Evolutionary conservation across 2,797 vertebrate genomes (phyloP).

Genomic region (Cirrhinus mrigala): DNA sequence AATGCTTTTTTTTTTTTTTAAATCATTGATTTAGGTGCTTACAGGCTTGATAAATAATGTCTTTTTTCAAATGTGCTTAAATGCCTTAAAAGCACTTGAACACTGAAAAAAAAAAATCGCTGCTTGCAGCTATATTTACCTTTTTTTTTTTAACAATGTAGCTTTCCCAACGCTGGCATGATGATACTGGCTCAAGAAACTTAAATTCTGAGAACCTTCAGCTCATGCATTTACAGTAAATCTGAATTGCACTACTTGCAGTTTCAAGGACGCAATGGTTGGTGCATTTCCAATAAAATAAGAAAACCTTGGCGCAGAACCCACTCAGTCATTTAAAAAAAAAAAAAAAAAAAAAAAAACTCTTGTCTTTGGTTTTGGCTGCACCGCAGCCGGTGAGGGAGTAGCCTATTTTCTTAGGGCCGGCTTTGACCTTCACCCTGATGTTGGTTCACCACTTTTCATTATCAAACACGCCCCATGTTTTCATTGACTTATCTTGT

Average conservation of each 20-base stretch:
- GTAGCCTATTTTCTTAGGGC: conserved; percentile 13
- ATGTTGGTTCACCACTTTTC: conserved; percentile 16
- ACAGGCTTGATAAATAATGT: too few relatives aligned
- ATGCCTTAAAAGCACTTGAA: too few relatives aligned
- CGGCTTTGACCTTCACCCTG: conserved; percentile 14
- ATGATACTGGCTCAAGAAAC: not conserved
- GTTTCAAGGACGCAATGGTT: conserved; percentile 3
- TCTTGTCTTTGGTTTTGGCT: conserved; percentile 3
- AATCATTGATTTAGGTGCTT: too few relatives aligned
- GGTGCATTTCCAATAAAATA: conserved; percentile 8
- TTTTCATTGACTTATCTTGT: not conserved
- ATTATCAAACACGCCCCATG: conserved; percentile 19
- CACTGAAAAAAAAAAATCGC: too few relatives aligned
- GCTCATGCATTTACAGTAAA: not conserved
- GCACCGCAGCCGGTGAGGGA: not conserved
- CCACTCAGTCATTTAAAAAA: not conserved
- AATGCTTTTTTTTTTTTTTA: too few relatives aligned
- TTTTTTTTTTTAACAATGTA: too few relatives aligned
- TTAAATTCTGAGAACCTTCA: not conserved
- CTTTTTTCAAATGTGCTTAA: too few relatives aligned
- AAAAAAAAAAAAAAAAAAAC: not conserved
- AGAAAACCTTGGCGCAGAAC: not conserved
- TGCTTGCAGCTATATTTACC: too few relatives aligned
- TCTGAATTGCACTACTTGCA: not conserved
- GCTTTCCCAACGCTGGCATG: not conserved